These are phyloP conservation scores for Callorhinus ursinus DNA, from an alignment of 2,113 vertebrate genomes.

Conservation along the genomic window DNA sequence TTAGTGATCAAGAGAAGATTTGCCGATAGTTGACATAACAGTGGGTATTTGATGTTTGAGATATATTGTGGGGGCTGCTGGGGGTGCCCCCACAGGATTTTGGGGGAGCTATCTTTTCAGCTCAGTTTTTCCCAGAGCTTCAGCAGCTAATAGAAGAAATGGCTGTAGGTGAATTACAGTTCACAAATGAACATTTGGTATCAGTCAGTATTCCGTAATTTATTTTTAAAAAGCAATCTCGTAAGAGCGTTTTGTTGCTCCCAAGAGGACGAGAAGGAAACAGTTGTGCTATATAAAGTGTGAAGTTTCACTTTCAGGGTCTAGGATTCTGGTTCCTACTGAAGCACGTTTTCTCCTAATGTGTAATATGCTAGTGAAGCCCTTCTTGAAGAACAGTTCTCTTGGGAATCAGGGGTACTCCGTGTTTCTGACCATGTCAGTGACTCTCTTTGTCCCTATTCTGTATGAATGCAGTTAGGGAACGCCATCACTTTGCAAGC, in stretches of 20 bases:
- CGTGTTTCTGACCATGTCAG: background rate
- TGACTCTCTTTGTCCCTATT: background rate
- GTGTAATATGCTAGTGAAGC: background rate
- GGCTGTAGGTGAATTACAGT: background rate
- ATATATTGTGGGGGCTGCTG: no score
- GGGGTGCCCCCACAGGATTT: background rate
- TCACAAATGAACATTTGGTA: background rate
- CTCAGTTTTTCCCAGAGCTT: background rate
- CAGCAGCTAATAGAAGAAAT: background rate
- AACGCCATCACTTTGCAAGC: background rate
- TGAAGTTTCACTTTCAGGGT: background rate
- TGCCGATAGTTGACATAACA: background rate
- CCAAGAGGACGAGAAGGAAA: slow-evolving; percentile 6
- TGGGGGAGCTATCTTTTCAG: background rate
- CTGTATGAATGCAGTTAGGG: background rate
- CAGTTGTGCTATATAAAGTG: background rate
- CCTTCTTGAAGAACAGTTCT: background rate
- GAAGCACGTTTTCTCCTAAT: background rate
- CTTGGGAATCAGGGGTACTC: background rate
- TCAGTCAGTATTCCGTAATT: background rate
- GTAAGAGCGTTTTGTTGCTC: background rate
- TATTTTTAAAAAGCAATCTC: background rate
- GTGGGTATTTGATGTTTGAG: background rate
- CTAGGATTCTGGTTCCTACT: background rate
- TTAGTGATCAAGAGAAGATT: background rate